These are phyloP conservation scores for Mormoops blainvillei DNA, from an alignment of 2,113 vertebrate genomes.

Conservation along the genomic window DNA sequence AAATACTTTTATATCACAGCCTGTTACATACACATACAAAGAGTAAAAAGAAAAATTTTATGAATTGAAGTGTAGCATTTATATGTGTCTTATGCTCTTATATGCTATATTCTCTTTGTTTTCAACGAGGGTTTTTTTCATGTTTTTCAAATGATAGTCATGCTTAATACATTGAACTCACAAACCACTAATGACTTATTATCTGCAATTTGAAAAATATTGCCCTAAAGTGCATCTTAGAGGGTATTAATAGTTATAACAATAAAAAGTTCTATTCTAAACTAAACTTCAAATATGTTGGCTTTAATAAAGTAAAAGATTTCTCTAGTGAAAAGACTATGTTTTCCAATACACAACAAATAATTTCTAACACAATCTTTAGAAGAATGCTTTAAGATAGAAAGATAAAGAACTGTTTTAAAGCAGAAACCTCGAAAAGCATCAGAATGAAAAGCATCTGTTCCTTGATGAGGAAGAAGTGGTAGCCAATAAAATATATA, in stretches of 20 bases:
- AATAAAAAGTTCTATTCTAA: background rate
- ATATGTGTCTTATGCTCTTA: background rate
- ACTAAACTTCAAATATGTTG: constrained; percentile 32
- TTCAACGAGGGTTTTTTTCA: background rate
- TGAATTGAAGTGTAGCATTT: background rate
- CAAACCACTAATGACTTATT: background rate
- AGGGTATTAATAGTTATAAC: background rate
- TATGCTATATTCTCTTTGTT: background rate
- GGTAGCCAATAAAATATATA: background rate
- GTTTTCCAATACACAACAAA: background rate
- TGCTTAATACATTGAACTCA: background rate
- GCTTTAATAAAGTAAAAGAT: background rate
- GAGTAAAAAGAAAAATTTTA: background rate
- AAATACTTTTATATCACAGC: background rate
- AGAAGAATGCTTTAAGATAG: background rate
- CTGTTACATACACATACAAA: background rate
- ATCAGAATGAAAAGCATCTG: background rate
- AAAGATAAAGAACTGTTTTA: background rate
- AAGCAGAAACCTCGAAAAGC: background rate
- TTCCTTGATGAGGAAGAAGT: background rate
- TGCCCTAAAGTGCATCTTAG: background rate
- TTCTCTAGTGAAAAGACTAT: background rate
- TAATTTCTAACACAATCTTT: background rate
- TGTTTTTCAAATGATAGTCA: background rate
- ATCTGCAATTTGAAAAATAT: background rate